Conservation (phyloP, 1,140 invertebrate genomes). For the Dendroctonus ponderosae region DNA sequence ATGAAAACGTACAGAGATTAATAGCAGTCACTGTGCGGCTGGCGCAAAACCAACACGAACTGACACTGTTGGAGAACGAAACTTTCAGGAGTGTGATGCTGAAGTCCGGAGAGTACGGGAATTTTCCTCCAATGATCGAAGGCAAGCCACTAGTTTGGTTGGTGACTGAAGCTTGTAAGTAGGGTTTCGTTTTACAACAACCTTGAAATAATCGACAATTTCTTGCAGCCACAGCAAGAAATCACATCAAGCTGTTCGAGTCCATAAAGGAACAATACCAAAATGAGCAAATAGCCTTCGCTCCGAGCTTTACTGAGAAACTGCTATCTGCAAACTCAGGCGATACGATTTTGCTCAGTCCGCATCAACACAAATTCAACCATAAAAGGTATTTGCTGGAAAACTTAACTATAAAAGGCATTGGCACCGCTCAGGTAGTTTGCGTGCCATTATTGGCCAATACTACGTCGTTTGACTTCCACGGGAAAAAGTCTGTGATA, state of each 20-base stretch:
- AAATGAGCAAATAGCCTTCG: constrained; percentile 50
- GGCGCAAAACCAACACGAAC: constrained; percentile 61
- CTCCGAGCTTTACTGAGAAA: constrained; percentile 50
- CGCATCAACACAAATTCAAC: constrained; percentile 51
- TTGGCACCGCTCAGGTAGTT: constrained; percentile 43
- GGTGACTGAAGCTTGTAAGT: constrained; percentile 52
- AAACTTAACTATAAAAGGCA: constrained; percentile 54
- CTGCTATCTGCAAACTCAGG: constrained; percentile 51
- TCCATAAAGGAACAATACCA: constrained; percentile 50
- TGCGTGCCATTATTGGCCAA: constrained; percentile 49
- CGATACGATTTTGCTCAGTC: constrained; percentile 53
- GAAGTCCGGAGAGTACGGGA: constrained; percentile 36
- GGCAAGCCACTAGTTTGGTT: constrained; percentile 49
- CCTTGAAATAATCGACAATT: background rate
- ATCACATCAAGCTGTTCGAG: constrained; percentile 53
- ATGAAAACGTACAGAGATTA: no score
- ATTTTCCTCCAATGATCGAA: no score
- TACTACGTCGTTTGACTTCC: constrained; percentile 50
- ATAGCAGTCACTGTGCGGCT: constrained; percentile 60
- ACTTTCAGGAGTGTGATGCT: constrained; percentile 55
- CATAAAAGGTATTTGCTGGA: constrained; percentile 53
- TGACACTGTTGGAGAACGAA: constrained; percentile 62
- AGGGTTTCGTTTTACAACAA: background rate
- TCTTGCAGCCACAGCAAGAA: constrained; percentile 46
- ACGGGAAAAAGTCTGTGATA: constrained; percentile 47